phyloP scores from a whole-genome alignment of 1,140 invertebrate genomes.

The Schlechtendalia chinensis region DNA sequence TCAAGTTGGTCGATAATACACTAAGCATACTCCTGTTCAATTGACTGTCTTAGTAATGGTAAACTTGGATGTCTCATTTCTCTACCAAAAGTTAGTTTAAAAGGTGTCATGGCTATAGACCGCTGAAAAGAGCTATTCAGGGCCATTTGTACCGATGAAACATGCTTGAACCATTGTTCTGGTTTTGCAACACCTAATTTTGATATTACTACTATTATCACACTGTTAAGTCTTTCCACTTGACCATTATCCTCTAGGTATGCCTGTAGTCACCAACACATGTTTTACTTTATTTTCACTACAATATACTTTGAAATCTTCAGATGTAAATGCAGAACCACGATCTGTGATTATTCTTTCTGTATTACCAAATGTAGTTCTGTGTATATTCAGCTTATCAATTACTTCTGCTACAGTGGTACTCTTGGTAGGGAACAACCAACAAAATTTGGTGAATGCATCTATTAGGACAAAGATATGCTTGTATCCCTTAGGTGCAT shows the following conservation, averaged over 20 bases:
- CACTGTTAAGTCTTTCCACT: neutral
- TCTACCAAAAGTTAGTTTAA: neutral
- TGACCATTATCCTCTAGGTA: neutral
- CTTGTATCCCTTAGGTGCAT: neutral
- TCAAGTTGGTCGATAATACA: neutral
- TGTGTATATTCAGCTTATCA: neutral
- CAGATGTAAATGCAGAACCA: neutral
- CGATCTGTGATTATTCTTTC: neutral
- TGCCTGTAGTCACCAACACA: neutral
- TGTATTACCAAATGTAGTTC: slow-evolving; percentile 9
- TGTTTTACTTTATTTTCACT: no score
- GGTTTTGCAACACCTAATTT: neutral
- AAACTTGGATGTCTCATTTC: neutral
- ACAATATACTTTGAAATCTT: slow-evolving; percentile 8
- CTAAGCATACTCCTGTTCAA: neutral
- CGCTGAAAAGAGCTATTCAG: neutral
- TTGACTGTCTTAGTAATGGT: neutral
- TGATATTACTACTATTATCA: neutral
- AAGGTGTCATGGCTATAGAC: neutral
- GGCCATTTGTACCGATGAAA: neutral
- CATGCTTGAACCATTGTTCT: neutral
- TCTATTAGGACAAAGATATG: neutral
- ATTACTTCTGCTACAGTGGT: neutral
- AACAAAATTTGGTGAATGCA: slow-evolving; percentile 17
- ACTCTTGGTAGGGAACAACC: neutral